A percentile compares a stretch with the other conserved stretches of the same genome.
These are phyloP conservation scores for Pongo pygmaeus DNA, from an alignment of 2,113 vertebrate species.

Conservation along the genomic window DNA sequence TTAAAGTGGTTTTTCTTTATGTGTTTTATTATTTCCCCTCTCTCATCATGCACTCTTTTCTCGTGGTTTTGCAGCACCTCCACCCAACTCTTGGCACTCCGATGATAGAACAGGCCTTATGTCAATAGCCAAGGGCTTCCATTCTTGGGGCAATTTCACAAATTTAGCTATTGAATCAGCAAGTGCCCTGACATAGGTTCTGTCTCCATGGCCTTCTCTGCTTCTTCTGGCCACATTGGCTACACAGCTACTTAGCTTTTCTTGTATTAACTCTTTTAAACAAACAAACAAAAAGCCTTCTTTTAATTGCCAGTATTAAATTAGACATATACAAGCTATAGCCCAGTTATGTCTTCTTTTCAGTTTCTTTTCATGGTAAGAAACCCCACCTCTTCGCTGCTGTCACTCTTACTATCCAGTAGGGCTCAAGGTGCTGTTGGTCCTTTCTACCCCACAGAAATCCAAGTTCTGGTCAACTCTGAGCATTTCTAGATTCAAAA, in stretches of 20 bases:
- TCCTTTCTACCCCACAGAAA: not conserved
- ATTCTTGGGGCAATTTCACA: too few relatives aligned
- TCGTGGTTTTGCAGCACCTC: not conserved
- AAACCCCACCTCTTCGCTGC: not conserved
- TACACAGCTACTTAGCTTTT: not conserved
- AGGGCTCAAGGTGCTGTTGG: not conserved
- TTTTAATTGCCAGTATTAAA: not conserved
- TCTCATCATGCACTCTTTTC: not conserved
- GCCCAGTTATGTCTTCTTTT: not conserved
- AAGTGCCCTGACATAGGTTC: not conserved
- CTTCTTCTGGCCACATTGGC: not conserved
- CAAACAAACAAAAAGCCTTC: slow-evolving; percentile 16
- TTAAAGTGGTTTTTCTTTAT: not conserved
- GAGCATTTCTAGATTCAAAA: not conserved
- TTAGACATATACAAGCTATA: not conserved
- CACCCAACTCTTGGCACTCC: not conserved
- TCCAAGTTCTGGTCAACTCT: not conserved
- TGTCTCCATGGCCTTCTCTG: not conserved
- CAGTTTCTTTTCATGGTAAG: not conserved
- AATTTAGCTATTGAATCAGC: not conserved
- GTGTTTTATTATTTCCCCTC: not conserved
- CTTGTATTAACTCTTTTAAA: not conserved
- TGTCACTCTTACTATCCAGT: not conserved
- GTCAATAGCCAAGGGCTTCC: not conserved
- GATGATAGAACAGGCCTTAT: not conserved